phyloP scores from a whole-genome alignment of 2,888 invertebrate species.

The Stenodema calcarata region DNA sequence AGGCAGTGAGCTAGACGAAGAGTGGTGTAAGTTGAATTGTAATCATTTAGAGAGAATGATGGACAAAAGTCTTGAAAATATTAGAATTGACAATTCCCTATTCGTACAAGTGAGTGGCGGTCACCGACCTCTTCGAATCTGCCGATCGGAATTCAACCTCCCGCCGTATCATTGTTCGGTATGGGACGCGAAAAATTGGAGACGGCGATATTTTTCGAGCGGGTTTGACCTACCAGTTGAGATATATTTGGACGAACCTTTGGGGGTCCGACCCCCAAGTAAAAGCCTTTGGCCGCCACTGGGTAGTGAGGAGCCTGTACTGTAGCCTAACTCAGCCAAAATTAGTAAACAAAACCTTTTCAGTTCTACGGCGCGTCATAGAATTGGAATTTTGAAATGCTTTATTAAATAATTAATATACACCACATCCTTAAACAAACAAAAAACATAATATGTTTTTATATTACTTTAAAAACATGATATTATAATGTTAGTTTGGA shows the following conservation, averaged over 20 bases:
- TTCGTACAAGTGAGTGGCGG: too few relatives aligned
- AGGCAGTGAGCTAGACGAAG: too few relatives aligned
- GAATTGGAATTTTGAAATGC: too few relatives aligned
- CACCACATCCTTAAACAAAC: too few relatives aligned
- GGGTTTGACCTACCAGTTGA: background rate
- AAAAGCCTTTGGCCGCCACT: background rate
- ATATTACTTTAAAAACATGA: too few relatives aligned
- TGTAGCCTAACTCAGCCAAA: background rate
- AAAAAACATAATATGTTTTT: too few relatives aligned
- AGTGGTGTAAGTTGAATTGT: too few relatives aligned
- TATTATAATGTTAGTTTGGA: too few relatives aligned
- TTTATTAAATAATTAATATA: too few relatives aligned
- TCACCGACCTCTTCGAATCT: background rate
- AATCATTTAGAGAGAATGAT: too few relatives aligned
- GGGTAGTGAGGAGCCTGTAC: background rate
- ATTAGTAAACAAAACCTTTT: background rate
- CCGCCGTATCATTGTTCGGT: background rate
- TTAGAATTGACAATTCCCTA: too few relatives aligned
- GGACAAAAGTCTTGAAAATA: too few relatives aligned
- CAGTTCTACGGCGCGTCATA: background rate
- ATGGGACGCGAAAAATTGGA: background rate
- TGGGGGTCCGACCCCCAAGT: background rate
- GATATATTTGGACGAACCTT: slow-evolving; percentile 7
- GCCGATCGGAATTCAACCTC: background rate
- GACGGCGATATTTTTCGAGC: background rate